Conservation (phyloP, 2,797 vertebrate species). For the Kryptolebias ocellatus region DNA sequence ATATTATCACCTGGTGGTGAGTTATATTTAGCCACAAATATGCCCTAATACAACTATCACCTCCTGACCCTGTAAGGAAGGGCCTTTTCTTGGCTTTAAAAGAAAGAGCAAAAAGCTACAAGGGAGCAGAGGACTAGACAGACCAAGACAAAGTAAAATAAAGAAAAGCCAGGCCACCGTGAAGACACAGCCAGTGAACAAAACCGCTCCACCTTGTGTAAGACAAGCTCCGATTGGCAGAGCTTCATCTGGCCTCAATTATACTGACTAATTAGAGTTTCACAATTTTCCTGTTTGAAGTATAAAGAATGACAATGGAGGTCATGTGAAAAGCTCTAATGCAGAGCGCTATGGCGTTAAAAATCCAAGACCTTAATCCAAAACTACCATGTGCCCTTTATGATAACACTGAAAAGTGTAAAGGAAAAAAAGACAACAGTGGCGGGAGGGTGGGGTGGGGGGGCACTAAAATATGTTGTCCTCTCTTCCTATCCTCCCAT, state of each 20-base stretch:
- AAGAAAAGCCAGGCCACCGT: slow-evolving; percentile 69
- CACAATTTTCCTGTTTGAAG: slow-evolving; percentile 86
- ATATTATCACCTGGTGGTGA: no score
- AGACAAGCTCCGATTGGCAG: slow-evolving; percentile 78
- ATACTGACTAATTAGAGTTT: slow-evolving; percentile 86
- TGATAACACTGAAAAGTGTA: slow-evolving; percentile 73
- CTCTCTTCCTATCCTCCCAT: slow-evolving; percentile 34
- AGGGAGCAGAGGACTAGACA: slow-evolving; percentile 44
- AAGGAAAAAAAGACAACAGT: slow-evolving; percentile 47
- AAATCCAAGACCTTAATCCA: slow-evolving; percentile 83
- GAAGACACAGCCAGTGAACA: slow-evolving; percentile 78
- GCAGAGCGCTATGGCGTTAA: slow-evolving; percentile 77
- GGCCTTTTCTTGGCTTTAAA: slow-evolving; percentile 64
- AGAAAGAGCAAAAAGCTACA: slow-evolving; percentile 48
- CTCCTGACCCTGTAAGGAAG: slow-evolving; percentile 64
- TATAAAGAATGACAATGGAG: slow-evolving; percentile 84
- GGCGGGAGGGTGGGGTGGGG: slow-evolving; percentile 10
- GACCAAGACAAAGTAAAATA: slow-evolving; percentile 50
- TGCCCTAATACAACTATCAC: slow-evolving; percentile 73
- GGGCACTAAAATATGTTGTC: slow-evolving; percentile 51
- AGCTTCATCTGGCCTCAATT: slow-evolving; percentile 84
- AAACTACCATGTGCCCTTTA: slow-evolving; percentile 75
- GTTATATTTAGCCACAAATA: background rate
- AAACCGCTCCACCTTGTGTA: slow-evolving; percentile 83
- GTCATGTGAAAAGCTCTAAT: slow-evolving; percentile 82